phyloP scores from a whole-genome alignment of 2,113 vertebrate species.

The Geothlypis trichas region DNA sequence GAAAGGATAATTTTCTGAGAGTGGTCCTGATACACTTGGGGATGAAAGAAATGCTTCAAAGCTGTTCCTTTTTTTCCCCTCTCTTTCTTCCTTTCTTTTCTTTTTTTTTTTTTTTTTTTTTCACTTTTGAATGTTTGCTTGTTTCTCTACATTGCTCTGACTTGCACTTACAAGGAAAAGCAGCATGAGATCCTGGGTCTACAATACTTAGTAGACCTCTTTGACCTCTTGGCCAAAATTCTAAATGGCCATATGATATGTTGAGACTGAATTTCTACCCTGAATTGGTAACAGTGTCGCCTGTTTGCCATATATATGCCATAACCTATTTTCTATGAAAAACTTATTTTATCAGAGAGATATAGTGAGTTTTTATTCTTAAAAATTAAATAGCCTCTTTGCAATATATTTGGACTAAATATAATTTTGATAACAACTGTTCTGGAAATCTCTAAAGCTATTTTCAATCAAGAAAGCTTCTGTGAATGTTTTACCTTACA shows the following conservation, averaged over 20 bases:
- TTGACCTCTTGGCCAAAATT: background rate
- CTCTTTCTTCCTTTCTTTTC: accelerated
- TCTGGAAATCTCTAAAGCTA: background rate
- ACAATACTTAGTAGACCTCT: background rate
- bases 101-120: accelerated
- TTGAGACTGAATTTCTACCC: background rate
- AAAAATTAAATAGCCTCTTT: background rate
- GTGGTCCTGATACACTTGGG: background rate
- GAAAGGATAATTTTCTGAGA: background rate
- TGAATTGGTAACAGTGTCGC: background rate
- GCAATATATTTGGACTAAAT: background rate
- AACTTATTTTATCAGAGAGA: background rate
- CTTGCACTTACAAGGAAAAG: background rate
- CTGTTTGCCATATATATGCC: background rate
- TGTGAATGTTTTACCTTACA: background rate
- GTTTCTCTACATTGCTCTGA: background rate
- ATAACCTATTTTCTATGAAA: background rate
- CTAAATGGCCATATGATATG: background rate
- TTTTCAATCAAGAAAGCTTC: background rate
- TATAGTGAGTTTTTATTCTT: background rate
- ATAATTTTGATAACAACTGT: background rate
- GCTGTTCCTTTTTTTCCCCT: accelerated
- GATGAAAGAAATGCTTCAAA: background rate
- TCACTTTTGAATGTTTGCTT: background rate
- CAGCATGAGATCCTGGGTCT: background rate